Conservation (phyloP, 2,797 vertebrate species). For the Rhabdophis nuchalis region DNA sequence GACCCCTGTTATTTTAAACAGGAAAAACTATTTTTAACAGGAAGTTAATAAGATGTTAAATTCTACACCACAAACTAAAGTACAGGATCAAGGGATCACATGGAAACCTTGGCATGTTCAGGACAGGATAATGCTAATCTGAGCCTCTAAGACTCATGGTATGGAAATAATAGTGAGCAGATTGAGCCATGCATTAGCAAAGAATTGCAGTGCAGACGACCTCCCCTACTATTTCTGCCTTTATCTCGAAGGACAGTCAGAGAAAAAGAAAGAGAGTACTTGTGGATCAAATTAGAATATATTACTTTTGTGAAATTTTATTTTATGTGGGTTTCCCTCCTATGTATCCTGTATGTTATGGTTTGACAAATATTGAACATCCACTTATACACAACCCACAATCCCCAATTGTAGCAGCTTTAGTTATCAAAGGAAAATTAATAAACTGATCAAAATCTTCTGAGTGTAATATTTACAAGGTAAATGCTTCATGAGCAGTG, state of each 20-base stretch:
- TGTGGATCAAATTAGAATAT: not conserved
- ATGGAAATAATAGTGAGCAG: not conserved
- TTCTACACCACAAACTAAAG: not conserved
- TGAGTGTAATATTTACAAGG: not conserved
- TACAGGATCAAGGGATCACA: not conserved
- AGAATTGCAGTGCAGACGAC: not conserved
- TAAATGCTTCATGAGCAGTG: slow-evolving; percentile 14
- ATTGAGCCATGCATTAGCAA: not conserved
- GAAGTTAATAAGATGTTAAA: not conserved
- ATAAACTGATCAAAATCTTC: not conserved
- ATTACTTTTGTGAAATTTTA: not conserved
- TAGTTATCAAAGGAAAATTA: not conserved
- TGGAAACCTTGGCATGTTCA: not conserved
- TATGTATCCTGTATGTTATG: not conserved
- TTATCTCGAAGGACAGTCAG: not conserved
- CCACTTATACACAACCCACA: not conserved
- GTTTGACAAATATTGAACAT: not conserved
- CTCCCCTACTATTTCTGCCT: not conserved
- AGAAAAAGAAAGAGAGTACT: not conserved
- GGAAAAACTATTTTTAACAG: not conserved
- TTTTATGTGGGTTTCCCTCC: not conserved
- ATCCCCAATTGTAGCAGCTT: not conserved
- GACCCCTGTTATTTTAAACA: not conserved
- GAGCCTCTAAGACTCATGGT: not conserved
- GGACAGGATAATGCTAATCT: not conserved